These are phyloP conservation scores for Lepidostoma basale DNA, from an alignment of 1,140 invertebrate genomes.

Conservation along the genomic window DNA sequence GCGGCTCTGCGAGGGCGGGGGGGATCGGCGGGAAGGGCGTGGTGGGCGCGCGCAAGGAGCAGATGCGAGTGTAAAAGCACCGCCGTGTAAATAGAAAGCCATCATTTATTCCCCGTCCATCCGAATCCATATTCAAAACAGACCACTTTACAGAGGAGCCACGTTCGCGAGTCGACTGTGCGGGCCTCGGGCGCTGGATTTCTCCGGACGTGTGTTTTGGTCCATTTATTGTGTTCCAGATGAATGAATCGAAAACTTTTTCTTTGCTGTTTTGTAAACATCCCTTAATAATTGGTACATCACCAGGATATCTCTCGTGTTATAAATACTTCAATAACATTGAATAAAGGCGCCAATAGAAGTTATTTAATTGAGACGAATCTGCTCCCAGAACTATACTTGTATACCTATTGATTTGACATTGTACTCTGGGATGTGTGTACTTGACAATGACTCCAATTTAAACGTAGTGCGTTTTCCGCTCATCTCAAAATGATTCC, in stretches of 20 bases:
- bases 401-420: too few relatives aligned
- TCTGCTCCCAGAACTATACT: too few relatives aligned
- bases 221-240: not conserved
- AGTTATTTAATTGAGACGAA: too few relatives aligned
- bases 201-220: constrained; percentile 7
- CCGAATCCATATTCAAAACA: not conserved
- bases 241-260: constrained; percentile 4
- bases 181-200: not conserved
- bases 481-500: too few relatives aligned
- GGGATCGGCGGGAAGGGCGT: constrained; percentile 6
- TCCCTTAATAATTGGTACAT: not conserved
- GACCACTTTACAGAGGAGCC: not conserved
- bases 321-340: not conserved
- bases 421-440: too few relatives aligned
- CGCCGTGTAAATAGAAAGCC: not conserved
- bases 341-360: not conserved
- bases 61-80: not conserved
- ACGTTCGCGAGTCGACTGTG: not conserved
- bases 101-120: not conserved
- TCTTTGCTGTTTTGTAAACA: not conserved
- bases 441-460: too few relatives aligned
- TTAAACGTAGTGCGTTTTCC: too few relatives aligned
- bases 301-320: too few relatives aligned
- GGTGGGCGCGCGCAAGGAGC: constrained; percentile 2
- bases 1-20: not conserved